phyloP scores from a whole-genome alignment of 2,888 invertebrate genomes.

The Mallateleia sp. region DNA sequence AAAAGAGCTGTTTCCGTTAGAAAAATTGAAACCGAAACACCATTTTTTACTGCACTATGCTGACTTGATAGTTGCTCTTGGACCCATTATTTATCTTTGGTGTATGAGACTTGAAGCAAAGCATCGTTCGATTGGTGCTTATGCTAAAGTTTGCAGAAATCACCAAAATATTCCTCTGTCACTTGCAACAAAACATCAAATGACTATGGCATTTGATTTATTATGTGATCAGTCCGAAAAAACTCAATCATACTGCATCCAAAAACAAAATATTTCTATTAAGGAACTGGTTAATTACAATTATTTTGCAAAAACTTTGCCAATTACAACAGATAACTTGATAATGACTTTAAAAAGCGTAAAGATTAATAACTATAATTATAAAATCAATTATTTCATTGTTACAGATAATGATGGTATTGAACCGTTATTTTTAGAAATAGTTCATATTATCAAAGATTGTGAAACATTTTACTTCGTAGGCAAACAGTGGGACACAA shows the following conservation, averaged over 20 bases:
- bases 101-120: constrained; percentile 46
- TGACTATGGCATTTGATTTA: background rate
- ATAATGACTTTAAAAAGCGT: no score
- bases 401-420: background rate
- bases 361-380: no score
- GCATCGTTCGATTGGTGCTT: constrained; percentile 7
- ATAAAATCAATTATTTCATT: no score
- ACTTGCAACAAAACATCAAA: constrained; percentile 47
- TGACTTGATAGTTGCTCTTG: constrained; percentile 9
- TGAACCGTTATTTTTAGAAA: background rate
- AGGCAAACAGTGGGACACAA: no score
- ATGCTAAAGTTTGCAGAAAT: constrained; percentile 38
- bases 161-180: constrained; percentile 40
- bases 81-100: constrained; percentile 10
- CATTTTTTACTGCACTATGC: constrained; percentile 56
- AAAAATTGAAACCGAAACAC: constrained; percentile 55
- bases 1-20: constrained; percentile 39
- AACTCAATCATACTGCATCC: no score
- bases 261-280: no score
- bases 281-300: no score
- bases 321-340: no score
- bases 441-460: background rate
- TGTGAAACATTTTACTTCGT: background rate
- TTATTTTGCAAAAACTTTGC: no score
- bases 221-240: background rate